phyloP scores from a whole-genome alignment of 2,888 invertebrate species.

The Elysia crispata region DNA sequence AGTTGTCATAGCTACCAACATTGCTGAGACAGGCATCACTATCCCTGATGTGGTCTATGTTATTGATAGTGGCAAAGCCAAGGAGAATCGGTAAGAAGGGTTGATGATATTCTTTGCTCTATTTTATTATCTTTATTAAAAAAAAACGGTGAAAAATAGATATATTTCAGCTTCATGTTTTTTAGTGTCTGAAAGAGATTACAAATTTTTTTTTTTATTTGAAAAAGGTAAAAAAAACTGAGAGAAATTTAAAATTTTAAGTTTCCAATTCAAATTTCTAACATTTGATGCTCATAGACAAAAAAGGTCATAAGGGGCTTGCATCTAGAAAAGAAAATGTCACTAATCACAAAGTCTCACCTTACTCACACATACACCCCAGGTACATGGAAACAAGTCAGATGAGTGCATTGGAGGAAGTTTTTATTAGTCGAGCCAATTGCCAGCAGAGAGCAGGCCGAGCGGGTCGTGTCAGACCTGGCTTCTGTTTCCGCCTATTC shows the following conservation, averaged over 20 bases:
- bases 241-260: too few species aligned
- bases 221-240: too few species aligned
- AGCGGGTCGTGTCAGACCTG: slow-evolving; percentile 73
- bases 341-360: too few species aligned
- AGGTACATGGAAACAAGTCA: slow-evolving; percentile 74
- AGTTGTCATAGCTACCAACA: slow-evolving; percentile 75
- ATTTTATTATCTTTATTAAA: neutral
- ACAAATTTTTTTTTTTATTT: too few species aligned
- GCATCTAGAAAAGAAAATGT: too few species aligned
- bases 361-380: slow-evolving; percentile 9
- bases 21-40: slow-evolving; percentile 76
- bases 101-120: neutral
- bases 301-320: too few species aligned
- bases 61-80: slow-evolving; percentile 74
- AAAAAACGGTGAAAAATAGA: neutral
- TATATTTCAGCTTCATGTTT: neutral
- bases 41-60: slow-evolving; percentile 77
- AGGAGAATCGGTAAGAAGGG: slow-evolving; percentile 70
- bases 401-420: slow-evolving; percentile 74
- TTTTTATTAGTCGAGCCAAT: slow-evolving; percentile 74
- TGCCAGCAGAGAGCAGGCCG: slow-evolving; percentile 74
- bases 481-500: slow-evolving; percentile 73
- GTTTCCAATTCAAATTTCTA: too few species aligned
- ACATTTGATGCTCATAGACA: too few species aligned
- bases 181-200: neutral